Percentiles rank a stretch among this genome's conserved stretches.
These are phyloP conservation scores for Drosophila mettleri DNA, from an alignment of 2,888 invertebrate genomes.

Conservation along the genomic window DNA sequence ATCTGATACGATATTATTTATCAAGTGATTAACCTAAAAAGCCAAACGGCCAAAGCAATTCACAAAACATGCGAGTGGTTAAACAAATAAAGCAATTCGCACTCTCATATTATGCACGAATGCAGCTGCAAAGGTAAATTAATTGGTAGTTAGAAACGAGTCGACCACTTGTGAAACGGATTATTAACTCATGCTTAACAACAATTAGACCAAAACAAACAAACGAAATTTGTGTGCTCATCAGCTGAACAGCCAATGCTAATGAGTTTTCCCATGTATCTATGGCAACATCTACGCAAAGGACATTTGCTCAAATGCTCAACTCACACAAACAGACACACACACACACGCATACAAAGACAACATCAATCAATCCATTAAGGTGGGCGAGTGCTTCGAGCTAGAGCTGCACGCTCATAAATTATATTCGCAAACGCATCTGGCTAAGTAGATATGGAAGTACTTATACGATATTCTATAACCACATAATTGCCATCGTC, in stretches of 20 bases:
- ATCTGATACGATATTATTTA: conserved; percentile 35
- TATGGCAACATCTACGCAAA: not conserved
- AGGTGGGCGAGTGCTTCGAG: not conserved
- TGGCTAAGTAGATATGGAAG: not conserved
- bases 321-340: not conserved
- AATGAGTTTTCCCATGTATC: conserved; percentile 4
- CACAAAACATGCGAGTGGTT: conserved; percentile 30
- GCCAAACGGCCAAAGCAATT: conserved; percentile 26
- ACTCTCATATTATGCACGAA: conserved; percentile 1
- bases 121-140: not conserved
- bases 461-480: not conserved
- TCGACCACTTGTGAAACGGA: conserved; percentile 1
- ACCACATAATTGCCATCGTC: not conserved
- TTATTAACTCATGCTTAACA: conserved; percentile 15
- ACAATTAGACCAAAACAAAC: conserved; percentile 8
- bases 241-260: not conserved
- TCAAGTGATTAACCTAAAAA: conserved; percentile 69
- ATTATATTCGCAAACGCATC: conserved; percentile 9
- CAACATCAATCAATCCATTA: conserved; percentile 25
- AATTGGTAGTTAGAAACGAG: conserved; percentile 1
- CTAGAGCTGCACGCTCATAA: not conserved
- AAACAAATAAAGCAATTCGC: conserved; percentile 42
- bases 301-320: conserved; percentile 1
- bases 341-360: not conserved
- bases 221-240: conserved; percentile 10